Evolutionary conservation across 2,888 invertebrate genomes (phyloP).

Genomic region (Busseola fusca): DNA sequence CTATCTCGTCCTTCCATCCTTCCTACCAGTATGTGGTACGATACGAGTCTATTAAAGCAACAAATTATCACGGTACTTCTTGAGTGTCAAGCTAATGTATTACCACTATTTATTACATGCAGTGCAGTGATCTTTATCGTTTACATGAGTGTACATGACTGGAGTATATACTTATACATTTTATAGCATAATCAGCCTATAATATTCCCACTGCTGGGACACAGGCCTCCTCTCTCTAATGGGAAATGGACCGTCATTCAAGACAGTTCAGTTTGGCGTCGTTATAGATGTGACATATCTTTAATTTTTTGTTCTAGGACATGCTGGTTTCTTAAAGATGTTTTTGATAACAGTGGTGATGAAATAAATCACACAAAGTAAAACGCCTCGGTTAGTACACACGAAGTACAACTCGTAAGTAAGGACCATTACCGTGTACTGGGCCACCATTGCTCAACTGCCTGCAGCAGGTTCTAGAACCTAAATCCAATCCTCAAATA

Average conservation of each 20-base stretch:
- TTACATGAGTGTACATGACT: neutral
- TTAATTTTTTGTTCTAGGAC: neutral
- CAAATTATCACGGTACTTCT: slow-evolving; percentile 23
- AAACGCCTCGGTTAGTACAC: neutral
- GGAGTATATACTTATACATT: too few species aligned
- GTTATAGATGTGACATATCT: neutral
- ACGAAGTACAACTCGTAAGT: neutral
- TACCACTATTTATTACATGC: slow-evolving; percentile 9
- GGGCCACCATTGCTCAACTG: neutral
- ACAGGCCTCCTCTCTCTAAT: neutral
- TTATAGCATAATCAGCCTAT: neutral
- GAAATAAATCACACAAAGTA: neutral
- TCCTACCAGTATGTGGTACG: neutral
- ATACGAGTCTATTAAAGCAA: slow-evolving; percentile 11
- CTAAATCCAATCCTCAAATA: neutral
- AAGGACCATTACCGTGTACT: neutral
- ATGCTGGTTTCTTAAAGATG: neutral
- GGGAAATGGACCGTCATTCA: neutral
- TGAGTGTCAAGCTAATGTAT: slow-evolving; percentile 9
- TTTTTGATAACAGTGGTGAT: neutral
- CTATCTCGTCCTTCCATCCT: neutral
- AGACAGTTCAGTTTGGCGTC: neutral
- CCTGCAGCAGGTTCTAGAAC: neutral
- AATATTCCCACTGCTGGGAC: neutral
- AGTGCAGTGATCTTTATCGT: slow-evolving; percentile 3